phyloP scores from a whole-genome alignment of 1,140 invertebrate genomes.

The Steinernema feltiae region DNA sequence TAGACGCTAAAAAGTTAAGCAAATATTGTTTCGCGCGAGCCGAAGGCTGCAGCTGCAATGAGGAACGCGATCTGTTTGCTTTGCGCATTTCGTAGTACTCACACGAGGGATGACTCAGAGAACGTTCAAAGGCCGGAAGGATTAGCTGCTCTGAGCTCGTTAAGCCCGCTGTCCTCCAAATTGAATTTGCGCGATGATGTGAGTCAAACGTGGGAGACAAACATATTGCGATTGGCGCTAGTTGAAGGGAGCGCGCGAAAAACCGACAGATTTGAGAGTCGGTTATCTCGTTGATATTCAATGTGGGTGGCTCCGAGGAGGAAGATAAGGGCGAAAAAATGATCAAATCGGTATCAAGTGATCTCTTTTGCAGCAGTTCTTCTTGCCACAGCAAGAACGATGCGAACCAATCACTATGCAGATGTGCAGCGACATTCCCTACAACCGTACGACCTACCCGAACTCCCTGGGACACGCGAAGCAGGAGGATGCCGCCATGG shows the following conservation, averaged over 20 bases:
- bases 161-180: not conserved
- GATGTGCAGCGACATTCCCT: conserved; percentile 81
- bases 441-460: conserved; percentile 92
- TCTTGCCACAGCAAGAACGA: conserved; percentile 65
- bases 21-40: not conserved
- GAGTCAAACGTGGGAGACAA: not conserved
- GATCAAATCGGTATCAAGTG: not conserved
- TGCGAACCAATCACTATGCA: conserved; percentile 87
- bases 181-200: not conserved
- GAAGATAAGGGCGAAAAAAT: not conserved
- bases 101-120: too few species aligned
- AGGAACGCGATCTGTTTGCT: too few species aligned
- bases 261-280: not conserved
- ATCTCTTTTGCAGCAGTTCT: conserved; percentile 19
- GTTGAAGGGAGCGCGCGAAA: too few species aligned
- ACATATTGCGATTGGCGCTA: too few species aligned
- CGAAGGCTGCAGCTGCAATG: not conserved
- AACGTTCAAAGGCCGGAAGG: not conserved
- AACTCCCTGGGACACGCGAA: conserved; percentile 81
- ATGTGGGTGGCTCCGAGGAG: not conserved
- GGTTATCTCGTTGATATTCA: not conserved
- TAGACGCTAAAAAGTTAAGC: too few species aligned
- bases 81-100: too few species aligned
- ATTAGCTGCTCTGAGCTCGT: not conserved
- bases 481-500: conserved; percentile 86